Conservation (phyloP, 2,797 vertebrate genomes). For the Pterois miles region DNA sequence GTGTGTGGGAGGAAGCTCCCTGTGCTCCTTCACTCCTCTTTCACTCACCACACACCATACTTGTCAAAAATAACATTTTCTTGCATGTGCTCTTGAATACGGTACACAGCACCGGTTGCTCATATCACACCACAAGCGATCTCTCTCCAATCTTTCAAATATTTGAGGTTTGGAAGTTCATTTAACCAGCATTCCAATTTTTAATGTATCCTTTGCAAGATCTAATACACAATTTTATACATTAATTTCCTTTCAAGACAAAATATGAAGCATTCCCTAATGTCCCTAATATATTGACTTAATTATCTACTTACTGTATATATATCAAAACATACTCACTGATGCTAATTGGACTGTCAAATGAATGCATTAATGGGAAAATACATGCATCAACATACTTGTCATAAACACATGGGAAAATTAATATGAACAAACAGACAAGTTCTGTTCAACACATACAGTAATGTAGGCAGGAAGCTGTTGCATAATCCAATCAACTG, state of each 20-base stretch:
- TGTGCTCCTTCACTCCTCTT: slow-evolving; percentile 32
- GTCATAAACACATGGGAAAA: not conserved
- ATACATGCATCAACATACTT: not conserved
- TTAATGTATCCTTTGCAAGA: not conserved
- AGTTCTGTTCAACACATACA: slow-evolving; percentile 1
- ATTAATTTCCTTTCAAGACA: not conserved
- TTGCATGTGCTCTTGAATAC: slow-evolving; percentile 16
- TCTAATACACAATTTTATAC: not conserved
- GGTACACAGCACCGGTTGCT: slow-evolving; percentile 2
- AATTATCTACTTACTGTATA: not conserved
- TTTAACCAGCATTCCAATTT: not conserved
- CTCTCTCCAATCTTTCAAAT: not conserved
- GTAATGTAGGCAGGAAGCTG: not conserved
- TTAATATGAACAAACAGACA: not conserved
- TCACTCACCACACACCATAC: slow-evolving; percentile 34
- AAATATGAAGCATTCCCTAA: not conserved
- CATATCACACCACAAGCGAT: not conserved
- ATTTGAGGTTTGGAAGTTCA: not conserved
- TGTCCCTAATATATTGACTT: not conserved
- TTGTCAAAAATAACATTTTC: slow-evolving; percentile 56
- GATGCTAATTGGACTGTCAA: not conserved
- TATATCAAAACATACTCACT: not conserved
- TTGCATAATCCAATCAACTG: not conserved
- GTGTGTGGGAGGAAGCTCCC: slow-evolving; percentile 66
- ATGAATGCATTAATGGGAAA: not conserved